phyloP scores from a whole-genome alignment of 2,797 vertebrate genomes.

The Dipus sagitta region DNA sequence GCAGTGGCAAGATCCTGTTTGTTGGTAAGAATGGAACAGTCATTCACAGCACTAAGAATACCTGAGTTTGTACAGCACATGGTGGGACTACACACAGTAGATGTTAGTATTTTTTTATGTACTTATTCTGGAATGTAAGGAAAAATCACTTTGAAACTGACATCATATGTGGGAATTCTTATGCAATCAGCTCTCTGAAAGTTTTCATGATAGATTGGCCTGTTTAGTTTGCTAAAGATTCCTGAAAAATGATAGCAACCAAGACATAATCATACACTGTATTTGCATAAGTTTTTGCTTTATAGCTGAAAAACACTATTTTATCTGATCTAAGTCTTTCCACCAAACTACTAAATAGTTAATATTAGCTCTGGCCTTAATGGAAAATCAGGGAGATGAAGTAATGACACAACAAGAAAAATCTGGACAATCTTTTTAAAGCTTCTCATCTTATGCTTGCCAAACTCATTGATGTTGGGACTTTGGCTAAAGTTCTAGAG shows the following conservation, averaged over 20 bases:
- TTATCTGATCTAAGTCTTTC: constrained; percentile 7
- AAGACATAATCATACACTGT: not conserved
- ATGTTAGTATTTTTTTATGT: not conserved
- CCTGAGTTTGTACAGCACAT: not conserved
- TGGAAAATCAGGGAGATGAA: not conserved
- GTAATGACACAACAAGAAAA: not conserved
- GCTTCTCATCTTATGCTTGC: not conserved
- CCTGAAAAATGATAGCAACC: not conserved
- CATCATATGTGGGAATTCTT: not conserved
- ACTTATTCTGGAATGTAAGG: not conserved
- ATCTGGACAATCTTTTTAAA: not conserved
- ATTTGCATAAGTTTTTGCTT: not conserved
- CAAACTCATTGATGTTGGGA: not conserved
- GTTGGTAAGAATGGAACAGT: not conserved
- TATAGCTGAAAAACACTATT: not conserved
- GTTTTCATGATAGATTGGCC: not conserved
- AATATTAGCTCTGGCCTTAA: constrained; percentile 16
- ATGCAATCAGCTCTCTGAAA: not conserved
- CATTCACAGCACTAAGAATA: not conserved
- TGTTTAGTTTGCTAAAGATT: constrained; percentile 1
- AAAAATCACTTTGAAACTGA: not conserved
- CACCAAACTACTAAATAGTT: not conserved
- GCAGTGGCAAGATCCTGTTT: not conserved
- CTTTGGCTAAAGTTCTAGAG: not conserved
- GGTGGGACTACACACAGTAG: not conserved